Conservation (phyloP, 2,797 vertebrate species). For the Rhynchonycteris naso region DNA sequence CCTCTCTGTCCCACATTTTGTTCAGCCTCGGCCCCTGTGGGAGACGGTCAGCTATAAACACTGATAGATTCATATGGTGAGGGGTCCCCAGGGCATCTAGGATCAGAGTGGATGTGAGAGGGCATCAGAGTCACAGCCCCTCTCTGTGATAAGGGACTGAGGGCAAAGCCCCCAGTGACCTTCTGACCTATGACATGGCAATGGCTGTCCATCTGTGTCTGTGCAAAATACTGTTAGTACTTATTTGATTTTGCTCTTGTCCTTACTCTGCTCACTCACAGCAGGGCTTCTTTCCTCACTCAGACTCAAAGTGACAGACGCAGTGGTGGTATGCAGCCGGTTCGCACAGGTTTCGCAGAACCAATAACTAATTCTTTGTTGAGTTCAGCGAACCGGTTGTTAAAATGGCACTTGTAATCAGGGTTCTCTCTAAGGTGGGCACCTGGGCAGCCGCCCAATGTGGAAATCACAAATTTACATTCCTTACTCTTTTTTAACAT, state of each 20-base stretch:
- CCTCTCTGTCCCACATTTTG: not conserved
- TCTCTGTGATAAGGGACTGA: not conserved
- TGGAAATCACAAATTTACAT: too few species aligned
- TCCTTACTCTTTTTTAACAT: too few species aligned
- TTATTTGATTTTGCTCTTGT: too few species aligned
- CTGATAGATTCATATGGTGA: too few species aligned
- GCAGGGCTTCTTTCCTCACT: not conserved
- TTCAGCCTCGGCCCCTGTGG: not conserved
- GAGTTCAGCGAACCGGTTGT: too few species aligned
- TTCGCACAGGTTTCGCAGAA: too few species aligned
- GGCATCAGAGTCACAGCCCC: not conserved
- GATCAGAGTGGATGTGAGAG: not conserved
- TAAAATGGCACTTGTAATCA: too few species aligned
- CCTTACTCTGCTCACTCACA: not conserved
- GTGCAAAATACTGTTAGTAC: not conserved
- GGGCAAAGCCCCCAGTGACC: not conserved
- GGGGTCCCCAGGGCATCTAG: not conserved
- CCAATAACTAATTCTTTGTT: too few species aligned
- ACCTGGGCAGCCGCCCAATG: too few species aligned
- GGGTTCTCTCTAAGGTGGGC: too few species aligned
- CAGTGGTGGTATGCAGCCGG: too few species aligned
- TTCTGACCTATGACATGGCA: not conserved
- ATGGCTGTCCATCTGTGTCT: not conserved
- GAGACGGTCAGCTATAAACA: not conserved
- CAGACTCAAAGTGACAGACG: not conserved